Evolutionary conservation across 37 sponge, comb jelly and placozoan species (phyloP).

Genomic region (Oopsacas minuta): DNA sequence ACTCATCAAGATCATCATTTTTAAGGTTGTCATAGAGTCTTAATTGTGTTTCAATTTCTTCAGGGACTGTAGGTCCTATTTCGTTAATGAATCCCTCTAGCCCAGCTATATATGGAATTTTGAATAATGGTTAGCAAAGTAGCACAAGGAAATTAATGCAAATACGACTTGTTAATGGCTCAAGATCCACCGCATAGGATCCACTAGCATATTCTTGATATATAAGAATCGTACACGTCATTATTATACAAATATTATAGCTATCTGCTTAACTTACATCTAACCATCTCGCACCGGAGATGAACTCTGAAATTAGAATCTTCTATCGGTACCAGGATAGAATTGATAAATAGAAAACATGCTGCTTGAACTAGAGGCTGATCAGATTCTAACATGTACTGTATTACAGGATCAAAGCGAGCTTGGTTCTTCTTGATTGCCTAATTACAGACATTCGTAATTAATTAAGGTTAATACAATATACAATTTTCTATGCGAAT

Average conservation of each 20-base stretch:
- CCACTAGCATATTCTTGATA: no score
- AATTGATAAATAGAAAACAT: neutral
- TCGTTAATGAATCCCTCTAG: neutral
- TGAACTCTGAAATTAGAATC: constrained; percentile 5
- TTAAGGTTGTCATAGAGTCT: neutral
- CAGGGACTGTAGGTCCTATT: neutral
- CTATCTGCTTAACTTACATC: neutral
- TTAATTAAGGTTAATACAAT: no score
- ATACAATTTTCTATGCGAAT: no score
- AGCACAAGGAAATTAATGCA: no score
- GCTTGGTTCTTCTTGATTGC: constrained; percentile 19
- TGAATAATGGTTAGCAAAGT: no score
- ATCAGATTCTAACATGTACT: neutral
- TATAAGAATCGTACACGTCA: no score
- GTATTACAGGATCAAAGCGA: neutral
- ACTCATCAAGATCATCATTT: neutral
- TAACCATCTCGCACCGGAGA: constrained; percentile 7
- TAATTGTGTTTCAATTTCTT: neutral
- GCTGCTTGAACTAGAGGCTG: constrained; percentile 1
- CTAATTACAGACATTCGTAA: no score
- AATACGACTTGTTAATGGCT: no score
- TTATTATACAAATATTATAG: no score
- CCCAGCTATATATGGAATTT: neutral
- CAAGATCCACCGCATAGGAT: no score
- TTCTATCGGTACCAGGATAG: neutral